Evolutionary conservation across 2,797 vertebrate species (phyloP), one percentile per base, ranked within the genome.

Genomic region (Antrozous pallidus): DNA sequence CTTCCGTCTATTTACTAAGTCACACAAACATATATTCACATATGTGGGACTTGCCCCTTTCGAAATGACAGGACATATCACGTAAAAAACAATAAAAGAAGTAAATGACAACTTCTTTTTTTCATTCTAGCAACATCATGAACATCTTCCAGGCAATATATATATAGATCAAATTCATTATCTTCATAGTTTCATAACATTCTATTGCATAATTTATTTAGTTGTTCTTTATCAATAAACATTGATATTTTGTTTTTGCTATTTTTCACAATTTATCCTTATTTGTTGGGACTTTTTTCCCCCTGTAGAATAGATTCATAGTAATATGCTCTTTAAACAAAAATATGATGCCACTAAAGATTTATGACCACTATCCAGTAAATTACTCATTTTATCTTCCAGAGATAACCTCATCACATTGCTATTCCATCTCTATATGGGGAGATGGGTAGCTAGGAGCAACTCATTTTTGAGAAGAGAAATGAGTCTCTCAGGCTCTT

Each of bases 311-410:
- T 73, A 90, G 77, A 84, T 63, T 86, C 38, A 80, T 54, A 79
- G 26, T 63, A 91, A 54, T 84, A 93, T 12, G 31, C 73, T 49
- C 38, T 75, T 75, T 73, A 89, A 77, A 86, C 26, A 91, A 85
- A 92, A 82, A 89, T n/a, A 78, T 42, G 17, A 87, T 92, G 70
- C 56, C 56, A 31, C 65, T 61, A 69, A 93, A 82, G 77, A 78
- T 86, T 86, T 91, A 73, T 31, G 47, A 89, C 24, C 70, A 45
- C 45, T 77, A 22, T 26, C 77, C 80, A 89, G 69, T 67, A 85
- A 89, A 92, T 79, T 61, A 69, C 31, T 69, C 82, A 81, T 91
- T 73, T 90, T 80, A 40, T 88, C n/a, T 83, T 63, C 42, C 83
- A 82, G 71, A 94, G 94, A 87, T 67, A 90, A 90, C 42, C 67